Base-by-base conservation (phyloP, 2,888 invertebrate genomes). In the Matsumyia berberina region DNA sequence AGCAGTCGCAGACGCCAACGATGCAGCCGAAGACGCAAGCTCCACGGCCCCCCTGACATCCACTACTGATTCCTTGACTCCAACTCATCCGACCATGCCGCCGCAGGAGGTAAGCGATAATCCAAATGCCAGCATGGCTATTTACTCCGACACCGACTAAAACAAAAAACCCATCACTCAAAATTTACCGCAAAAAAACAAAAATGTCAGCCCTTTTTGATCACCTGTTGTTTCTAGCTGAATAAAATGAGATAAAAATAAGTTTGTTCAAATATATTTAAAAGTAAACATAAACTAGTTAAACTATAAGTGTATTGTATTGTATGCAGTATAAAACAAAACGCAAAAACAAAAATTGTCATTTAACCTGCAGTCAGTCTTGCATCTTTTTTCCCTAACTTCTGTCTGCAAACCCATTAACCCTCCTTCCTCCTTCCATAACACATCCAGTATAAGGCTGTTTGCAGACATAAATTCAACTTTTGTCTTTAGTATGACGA, bases 141-240 rank as follows among this genome's bases (percentile, higher is more conserved):
- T 85, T 37, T 85, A 85, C 55, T 80, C 80, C 9, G 85, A 85
- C 24, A 69, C 80, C 66, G 85, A 85, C 17, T 80, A 70, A 73
- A 39, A n/a, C 49, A 15, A 35, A 33, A 24, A 55, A 35, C 37
- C 67, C 17, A 44, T 24, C 11, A 31, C 53, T 37, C 6, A 7
- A 76, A 29, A 49, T 66, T 66, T 57, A 24, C 42, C 11, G 29
- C 12, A 33, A 60, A 74, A 11, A 33, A 19, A 24, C 15, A 12
- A 53, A n/a, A n/a, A n/a, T n/a, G 73, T 19, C 60, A 62, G 55
- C 49, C 55, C n/a, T 58, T 35, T 58, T 33, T 62, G 58, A 42
- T 73, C 46, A 39, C 29, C 33, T 17, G 78, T 73, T 79, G 66
- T 78, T 64, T 73, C 51, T 64, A 78, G 55, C 60, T 49, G 42